phyloP scores from a whole-genome alignment of 2,888 invertebrate species.

The Gerosis bhagava region DNA sequence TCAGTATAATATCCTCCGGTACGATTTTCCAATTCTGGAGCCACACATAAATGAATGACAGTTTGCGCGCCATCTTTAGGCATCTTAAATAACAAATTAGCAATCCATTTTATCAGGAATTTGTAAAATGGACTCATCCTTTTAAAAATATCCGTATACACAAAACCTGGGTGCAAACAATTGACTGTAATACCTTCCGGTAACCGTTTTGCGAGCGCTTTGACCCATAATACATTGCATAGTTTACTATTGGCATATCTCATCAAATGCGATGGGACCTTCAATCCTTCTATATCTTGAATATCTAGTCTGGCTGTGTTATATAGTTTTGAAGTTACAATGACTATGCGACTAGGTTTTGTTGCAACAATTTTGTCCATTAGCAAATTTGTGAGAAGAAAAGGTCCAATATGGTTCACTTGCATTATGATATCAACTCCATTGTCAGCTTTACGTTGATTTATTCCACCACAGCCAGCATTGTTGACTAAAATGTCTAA shows the following conservation, averaged over 20 bases:
- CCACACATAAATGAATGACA: constrained; percentile 86
- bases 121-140: constrained; percentile 67
- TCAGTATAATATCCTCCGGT: constrained; percentile 90
- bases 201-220: constrained; percentile 56
- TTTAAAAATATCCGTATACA: constrained; percentile 89
- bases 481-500: constrained; percentile 85
- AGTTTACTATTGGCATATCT: constrained; percentile 63
- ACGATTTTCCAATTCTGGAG: constrained; percentile 85
- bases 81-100: constrained; percentile 85
- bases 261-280: constrained; percentile 1
- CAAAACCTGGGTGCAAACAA: constrained; percentile 91
- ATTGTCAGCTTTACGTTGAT: constrained; percentile 73
- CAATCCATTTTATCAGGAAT: constrained; percentile 77
- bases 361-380: constrained; percentile 66
- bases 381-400: constrained; percentile 87
- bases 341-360: constrained; percentile 65
- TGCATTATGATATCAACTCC: constrained; percentile 84
- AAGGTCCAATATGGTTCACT: constrained; percentile 87
- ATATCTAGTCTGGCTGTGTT: constrained; percentile 10
- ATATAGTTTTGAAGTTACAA: constrained; percentile 57
- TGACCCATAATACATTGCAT: constrained; percentile 59
- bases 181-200: constrained; percentile 86
- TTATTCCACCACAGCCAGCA: constrained; percentile 74
- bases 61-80: constrained; percentile 91
- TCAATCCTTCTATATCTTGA: constrained; percentile 9